Percentiles rank a stretch among this genome's conserved stretches.
These are phyloP conservation scores for Stenolophus ochropezus DNA, from an alignment of 2,888 invertebrate genomes.

Conservation along the genomic window DNA sequence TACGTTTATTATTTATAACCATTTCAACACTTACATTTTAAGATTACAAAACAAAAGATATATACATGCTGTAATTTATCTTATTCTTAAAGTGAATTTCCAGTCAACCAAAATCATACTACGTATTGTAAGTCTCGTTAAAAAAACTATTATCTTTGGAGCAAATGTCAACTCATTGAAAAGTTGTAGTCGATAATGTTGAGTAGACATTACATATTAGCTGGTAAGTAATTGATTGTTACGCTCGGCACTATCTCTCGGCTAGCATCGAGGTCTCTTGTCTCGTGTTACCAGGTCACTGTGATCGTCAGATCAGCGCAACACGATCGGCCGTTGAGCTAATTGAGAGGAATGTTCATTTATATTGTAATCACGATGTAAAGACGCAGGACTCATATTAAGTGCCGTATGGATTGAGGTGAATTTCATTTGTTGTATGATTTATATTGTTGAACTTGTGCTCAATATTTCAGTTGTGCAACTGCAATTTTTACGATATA, in stretches of 20 bases:
- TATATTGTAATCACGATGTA: conserved; percentile 23
- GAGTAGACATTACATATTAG: background rate
- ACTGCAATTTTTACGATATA: background rate
- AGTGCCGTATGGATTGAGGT: background rate
- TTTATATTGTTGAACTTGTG: background rate
- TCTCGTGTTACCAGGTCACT: conserved; percentile 34
- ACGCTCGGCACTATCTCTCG: conserved; percentile 28
- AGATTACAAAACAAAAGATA: no score
- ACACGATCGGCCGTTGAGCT: background rate
- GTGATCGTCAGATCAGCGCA: background rate
- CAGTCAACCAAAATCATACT: background rate
- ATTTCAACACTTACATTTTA: no score
- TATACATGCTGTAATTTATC: no score
- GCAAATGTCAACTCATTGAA: background rate
- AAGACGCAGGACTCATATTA: background rate
- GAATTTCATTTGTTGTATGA: background rate
- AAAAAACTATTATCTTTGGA: background rate
- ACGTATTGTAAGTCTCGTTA: background rate
- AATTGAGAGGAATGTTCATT: conserved; percentile 19
- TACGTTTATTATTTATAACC: no score
- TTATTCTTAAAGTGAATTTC: no score
- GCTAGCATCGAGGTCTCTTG: conserved; percentile 26
- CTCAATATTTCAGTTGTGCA: background rate
- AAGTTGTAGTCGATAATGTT: background rate
- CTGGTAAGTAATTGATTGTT: conserved; percentile 6